These are phyloP conservation scores for Cassiopea andromeda DNA, from an alignment of 30 jellyfish, hydroid and myxozoan species.

Conservation along the genomic window DNA sequence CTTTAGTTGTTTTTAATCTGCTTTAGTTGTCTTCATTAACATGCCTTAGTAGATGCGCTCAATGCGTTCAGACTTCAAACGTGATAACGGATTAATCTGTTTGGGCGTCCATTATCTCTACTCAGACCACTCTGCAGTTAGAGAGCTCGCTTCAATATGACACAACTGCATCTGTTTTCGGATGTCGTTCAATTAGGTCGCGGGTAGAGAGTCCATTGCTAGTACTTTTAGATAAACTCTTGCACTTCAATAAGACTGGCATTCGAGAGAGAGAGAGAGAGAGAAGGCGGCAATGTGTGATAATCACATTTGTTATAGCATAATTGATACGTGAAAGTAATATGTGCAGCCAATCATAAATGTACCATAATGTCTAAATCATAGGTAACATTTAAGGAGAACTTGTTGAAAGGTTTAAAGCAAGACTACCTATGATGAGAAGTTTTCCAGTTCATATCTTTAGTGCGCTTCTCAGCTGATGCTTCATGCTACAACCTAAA, in stretches of 20 bases:
- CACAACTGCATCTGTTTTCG: slow-evolving; percentile 9
- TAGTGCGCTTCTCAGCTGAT: too few relatives aligned
- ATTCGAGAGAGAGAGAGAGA: too few relatives aligned
- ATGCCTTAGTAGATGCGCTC: neutral
- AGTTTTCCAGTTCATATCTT: too few relatives aligned
- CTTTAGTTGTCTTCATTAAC: neutral
- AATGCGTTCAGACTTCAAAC: neutral
- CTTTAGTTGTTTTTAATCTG: neutral
- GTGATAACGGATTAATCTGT: neutral
- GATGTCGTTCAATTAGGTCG: neutral
- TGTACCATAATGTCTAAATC: too few relatives aligned
- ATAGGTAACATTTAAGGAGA: too few relatives aligned
- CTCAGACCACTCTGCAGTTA: neutral
- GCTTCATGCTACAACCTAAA: too few relatives aligned
- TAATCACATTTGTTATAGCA: too few relatives aligned
- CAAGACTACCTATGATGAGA: too few relatives aligned
- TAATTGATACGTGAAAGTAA: too few relatives aligned
- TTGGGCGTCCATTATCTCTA: neutral
- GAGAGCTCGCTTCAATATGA: neutral
- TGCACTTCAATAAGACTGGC: neutral
- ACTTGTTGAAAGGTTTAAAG: too few relatives aligned
- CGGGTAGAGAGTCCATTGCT: slow-evolving; percentile 21
- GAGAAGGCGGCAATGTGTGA: too few relatives aligned
- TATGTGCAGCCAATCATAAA: too few relatives aligned
- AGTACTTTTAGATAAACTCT: neutral